These are phyloP conservation scores for Cryptoblepharus egeriae DNA, from an alignment of 2,797 vertebrate genomes.

Conservation along the genomic window DNA sequence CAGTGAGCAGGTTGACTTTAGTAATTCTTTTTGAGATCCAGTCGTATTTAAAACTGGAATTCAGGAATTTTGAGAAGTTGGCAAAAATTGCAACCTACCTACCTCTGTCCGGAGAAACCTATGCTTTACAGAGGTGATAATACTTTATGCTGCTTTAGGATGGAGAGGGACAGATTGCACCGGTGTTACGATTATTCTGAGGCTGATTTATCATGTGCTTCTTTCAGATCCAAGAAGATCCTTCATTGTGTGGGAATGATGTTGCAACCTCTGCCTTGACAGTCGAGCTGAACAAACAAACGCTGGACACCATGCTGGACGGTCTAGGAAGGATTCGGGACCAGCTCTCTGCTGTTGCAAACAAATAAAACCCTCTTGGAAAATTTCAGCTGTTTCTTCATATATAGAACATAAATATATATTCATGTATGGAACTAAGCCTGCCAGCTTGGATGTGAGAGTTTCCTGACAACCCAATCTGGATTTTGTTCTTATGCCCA, in stretches of 20 bases:
- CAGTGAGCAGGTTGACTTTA: neutral
- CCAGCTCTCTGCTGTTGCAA: constrained; percentile 90
- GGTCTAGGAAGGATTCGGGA: constrained; percentile 93
- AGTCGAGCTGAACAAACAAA: constrained; percentile 91
- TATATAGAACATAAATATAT: no score
- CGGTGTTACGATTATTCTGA: neutral
- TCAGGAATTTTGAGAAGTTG: neutral
- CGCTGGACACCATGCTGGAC: constrained; percentile 94
- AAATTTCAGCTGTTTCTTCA: constrained; percentile 20
- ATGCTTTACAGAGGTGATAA: no score
- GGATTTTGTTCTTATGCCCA: constrained; percentile 29
- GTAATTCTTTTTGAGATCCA: neutral
- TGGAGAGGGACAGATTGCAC: neutral
- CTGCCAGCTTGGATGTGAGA: neutral
- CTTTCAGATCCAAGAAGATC: constrained; percentile 79
- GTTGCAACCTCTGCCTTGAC: constrained; percentile 82
- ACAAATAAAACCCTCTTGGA: constrained; percentile 76
- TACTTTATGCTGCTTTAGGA: neutral
- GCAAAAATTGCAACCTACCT: neutral
- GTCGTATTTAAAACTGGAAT: neutral
- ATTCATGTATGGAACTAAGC: constrained; percentile 11
- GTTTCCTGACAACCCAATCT: constrained; percentile 2
- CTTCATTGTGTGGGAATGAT: constrained; percentile 70
- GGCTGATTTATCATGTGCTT: constrained; percentile 12
- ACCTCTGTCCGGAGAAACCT: neutral